phyloP scores from a whole-genome alignment of 1,140 invertebrate species.

The Phenacoccus solenopsis region DNA sequence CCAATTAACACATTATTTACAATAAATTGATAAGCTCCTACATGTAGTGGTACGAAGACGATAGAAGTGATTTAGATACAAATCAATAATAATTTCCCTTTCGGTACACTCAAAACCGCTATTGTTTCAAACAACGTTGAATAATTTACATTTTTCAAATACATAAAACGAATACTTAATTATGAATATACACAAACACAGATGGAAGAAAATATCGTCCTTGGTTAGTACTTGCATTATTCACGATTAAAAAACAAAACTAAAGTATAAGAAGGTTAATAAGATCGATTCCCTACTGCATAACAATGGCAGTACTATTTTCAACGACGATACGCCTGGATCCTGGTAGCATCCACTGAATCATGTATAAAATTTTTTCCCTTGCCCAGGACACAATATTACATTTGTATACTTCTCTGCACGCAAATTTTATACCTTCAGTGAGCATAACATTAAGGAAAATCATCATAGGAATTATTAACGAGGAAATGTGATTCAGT shows the following conservation, averaged over 20 bases:
- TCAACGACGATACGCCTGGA: slow-evolving; percentile 27
- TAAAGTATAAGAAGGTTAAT: too few species aligned
- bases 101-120: too few species aligned
- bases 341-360: slow-evolving; percentile 29
- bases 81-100: too few species aligned
- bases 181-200: too few species aligned
- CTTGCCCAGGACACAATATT: slow-evolving; percentile 23
- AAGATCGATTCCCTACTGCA: too few species aligned
- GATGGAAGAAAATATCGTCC: neutral
- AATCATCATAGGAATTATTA: neutral
- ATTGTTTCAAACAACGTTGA: too few species aligned
- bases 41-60: too few species aligned
- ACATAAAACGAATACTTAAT: too few species aligned
- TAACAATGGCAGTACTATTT: slow-evolving; percentile 27
- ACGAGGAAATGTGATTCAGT: neutral
- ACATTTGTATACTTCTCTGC: neutral
- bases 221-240: neutral
- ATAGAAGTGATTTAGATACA: too few species aligned
- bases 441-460: slow-evolving; percentile 10
- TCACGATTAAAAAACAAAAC: neutral
- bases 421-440: neutral
- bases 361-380: slow-evolving; percentile 25
- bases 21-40: too few species aligned
- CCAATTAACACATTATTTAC: too few species aligned
- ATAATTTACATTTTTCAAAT: too few species aligned